Conservation (phyloP, 1,140 invertebrate genomes). For the Dreissena rostriformis region DNA sequence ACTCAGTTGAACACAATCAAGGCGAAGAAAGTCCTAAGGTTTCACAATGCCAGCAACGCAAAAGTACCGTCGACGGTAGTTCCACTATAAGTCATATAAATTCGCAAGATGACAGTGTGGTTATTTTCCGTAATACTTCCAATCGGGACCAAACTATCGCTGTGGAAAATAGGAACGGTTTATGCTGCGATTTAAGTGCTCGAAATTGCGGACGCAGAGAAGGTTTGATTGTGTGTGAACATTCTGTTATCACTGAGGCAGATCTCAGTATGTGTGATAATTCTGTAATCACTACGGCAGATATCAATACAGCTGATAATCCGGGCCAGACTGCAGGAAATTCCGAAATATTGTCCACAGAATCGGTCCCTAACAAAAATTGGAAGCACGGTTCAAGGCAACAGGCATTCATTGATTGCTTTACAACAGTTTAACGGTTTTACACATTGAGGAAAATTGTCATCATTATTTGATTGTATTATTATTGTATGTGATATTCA, state of each 20-base stretch:
- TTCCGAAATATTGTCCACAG: neutral
- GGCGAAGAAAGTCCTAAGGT: neutral
- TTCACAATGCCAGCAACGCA: neutral
- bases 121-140: neutral
- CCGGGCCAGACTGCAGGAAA: neutral
- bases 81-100: neutral
- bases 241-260: neutral
- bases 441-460: no score
- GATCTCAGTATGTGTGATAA: neutral
- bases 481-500: no score
- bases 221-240: neutral
- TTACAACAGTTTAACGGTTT: neutral
- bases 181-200: neutral
- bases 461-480: no score
- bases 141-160: neutral
- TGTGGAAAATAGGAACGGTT: neutral
- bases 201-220: neutral
- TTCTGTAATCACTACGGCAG: neutral
- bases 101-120: neutral
- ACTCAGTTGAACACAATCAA: neutral
- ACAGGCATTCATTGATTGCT: neutral
- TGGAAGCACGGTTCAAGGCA: neutral
- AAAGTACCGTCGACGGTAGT: neutral
- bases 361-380: neutral
- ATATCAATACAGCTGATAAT: neutral